phyloP scores from a whole-genome alignment of 2,113 vertebrate genomes.

The Lipophrys pholis region DNA sequence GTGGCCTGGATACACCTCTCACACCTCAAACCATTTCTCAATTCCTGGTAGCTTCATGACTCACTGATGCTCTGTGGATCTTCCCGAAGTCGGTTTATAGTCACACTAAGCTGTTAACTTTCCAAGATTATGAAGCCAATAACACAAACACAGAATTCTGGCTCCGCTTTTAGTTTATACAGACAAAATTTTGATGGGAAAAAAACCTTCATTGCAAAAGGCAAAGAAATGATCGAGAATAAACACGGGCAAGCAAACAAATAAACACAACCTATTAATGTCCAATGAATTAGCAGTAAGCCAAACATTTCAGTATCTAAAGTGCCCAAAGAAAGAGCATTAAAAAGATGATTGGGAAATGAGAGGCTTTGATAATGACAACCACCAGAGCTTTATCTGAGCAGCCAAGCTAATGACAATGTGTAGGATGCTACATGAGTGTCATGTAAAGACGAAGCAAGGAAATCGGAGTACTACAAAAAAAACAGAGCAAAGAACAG shows the following conservation, averaged over 20 bases:
- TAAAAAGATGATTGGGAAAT: no score
- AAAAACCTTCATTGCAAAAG: constrained; percentile 6
- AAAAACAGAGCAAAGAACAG: no score
- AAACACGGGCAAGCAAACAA: background rate
- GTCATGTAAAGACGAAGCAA: no score
- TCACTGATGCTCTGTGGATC: constrained; percentile 54
- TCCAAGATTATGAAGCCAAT: constrained; percentile 52
- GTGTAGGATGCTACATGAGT: no score
- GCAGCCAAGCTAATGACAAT: no score
- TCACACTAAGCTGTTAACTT: constrained; percentile 55
- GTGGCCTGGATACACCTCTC: constrained; percentile 45
- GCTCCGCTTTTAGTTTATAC: background rate
- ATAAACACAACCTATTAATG: no score
- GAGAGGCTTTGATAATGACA: no score
- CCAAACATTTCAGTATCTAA: no score
- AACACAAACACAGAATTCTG: constrained; percentile 52
- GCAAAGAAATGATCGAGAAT: background rate
- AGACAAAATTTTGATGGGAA: constrained; percentile 21
- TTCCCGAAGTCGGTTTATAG: constrained; percentile 48
- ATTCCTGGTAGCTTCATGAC: constrained; percentile 59
- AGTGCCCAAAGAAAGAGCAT: no score
- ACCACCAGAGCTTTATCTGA: no score
- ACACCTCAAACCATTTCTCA: constrained; percentile 63
- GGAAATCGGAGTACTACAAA: no score
- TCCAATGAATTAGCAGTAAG: no score